Evolutionary conservation across 2,797 vertebrate genomes (phyloP).

Genomic region (Staurois parvus): DNA sequence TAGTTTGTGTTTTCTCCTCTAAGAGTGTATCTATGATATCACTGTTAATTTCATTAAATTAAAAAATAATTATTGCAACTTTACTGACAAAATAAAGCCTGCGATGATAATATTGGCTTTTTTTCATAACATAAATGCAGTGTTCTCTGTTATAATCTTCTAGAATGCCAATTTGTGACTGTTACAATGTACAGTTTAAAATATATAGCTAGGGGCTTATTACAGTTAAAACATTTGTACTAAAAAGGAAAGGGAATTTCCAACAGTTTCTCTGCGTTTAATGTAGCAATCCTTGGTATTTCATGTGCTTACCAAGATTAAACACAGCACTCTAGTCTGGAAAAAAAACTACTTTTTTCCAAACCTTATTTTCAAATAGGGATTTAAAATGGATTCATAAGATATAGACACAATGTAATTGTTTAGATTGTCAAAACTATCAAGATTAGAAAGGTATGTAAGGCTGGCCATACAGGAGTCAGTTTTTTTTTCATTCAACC

Average conservation of each 20-base stretch:
- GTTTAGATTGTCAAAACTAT: not conserved
- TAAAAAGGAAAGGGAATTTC: constrained; percentile 22
- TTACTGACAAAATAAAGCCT: not conserved
- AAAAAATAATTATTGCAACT: not conserved
- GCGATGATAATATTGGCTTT: too few species aligned
- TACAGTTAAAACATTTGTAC: not conserved
- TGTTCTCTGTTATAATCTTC: not conserved
- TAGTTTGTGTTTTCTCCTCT: not conserved
- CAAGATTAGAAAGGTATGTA: not conserved
- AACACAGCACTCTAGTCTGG: not conserved
- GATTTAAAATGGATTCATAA: not conserved
- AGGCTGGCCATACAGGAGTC: too few species aligned
- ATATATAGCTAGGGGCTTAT: not conserved
- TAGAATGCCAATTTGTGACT: not conserved
- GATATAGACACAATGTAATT: not conserved
- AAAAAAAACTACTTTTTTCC: not conserved
- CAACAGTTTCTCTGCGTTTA: not conserved
- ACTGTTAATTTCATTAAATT: too few species aligned
- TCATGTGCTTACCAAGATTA: not conserved
- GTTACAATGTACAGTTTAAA: not conserved
- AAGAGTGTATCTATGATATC: too few species aligned
- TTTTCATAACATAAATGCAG: not conserved
- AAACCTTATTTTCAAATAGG: not conserved
- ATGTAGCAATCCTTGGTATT: not conserved
- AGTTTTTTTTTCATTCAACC: too few species aligned